Evolutionary conservation across 2,888 invertebrate genomes (phyloP).

Genomic region (Theodoxus fluviatilis): DNA sequence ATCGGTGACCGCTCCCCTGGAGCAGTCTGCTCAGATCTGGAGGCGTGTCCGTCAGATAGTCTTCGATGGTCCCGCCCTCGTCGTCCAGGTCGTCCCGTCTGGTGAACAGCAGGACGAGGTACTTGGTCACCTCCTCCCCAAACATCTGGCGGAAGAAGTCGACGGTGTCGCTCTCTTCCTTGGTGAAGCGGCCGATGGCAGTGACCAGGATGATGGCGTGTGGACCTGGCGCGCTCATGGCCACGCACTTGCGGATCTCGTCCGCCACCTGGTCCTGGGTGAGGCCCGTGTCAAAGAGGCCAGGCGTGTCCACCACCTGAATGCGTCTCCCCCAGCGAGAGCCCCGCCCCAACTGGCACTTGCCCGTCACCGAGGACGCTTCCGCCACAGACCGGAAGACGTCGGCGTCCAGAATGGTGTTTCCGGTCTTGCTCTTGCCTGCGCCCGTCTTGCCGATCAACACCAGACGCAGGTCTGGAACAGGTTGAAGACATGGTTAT

Average conservation of each 20-base stretch:
- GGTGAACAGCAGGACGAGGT: constrained; percentile 30
- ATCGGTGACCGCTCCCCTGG: constrained; percentile 17
- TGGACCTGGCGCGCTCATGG: constrained; percentile 30
- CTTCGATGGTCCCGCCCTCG: constrained; percentile 14
- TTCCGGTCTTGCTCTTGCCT: constrained; percentile 33
- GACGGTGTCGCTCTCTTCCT: constrained; percentile 29
- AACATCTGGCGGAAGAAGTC: constrained; percentile 27
- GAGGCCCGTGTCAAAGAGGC: constrained; percentile 32
- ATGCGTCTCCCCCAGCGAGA: constrained; percentile 18
- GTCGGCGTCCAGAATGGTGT: constrained; percentile 24
- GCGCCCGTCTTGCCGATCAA: constrained; percentile 32
- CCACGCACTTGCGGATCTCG: constrained; percentile 31
- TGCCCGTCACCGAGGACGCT: constrained; percentile 27
- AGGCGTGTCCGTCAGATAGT: constrained; percentile 24
- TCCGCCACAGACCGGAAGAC: constrained; percentile 26
- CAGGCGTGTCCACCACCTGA: constrained; percentile 31
- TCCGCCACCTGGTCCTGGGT: constrained; percentile 25
- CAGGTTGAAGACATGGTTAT: too few relatives aligned
- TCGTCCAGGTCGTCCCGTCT: constrained; percentile 30
- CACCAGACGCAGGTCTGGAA: constrained; percentile 31
- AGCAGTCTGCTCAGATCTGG: constrained; percentile 20
- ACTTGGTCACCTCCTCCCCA: constrained; percentile 30
- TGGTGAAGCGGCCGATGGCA: constrained; percentile 28
- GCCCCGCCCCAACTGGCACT: constrained; percentile 22
- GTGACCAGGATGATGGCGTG: constrained; percentile 31